Conservation (phyloP, 2,113 vertebrate genomes). For the Bufo bufo region DNA sequence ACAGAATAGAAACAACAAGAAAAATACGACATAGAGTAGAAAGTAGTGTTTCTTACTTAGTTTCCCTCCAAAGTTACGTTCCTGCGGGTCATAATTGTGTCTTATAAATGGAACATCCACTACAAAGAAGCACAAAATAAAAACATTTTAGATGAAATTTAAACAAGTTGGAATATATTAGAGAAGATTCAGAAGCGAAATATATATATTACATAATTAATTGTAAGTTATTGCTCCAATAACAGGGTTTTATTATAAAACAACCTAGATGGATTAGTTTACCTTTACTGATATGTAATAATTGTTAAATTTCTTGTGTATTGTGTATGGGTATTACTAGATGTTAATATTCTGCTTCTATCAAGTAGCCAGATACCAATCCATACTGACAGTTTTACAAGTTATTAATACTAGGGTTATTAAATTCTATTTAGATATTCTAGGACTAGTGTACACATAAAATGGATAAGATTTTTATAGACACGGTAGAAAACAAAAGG, state of each 20-base stretch:
- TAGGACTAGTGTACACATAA: not conserved
- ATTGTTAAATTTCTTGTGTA: not conserved
- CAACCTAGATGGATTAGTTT: not conserved
- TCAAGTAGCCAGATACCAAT: not conserved
- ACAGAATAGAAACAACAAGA: not conserved
- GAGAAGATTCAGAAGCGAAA: not conserved
- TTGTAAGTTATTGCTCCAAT: not conserved
- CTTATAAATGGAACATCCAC: slow-evolving; percentile 72
- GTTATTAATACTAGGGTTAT: not conserved
- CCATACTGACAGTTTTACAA: not conserved
- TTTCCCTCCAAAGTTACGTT: slow-evolving; percentile 36
- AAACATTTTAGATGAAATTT: not conserved
- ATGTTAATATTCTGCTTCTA: not conserved
- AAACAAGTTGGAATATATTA: slow-evolving; percentile 5
- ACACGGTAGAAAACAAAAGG: not conserved
- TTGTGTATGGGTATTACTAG: not conserved
- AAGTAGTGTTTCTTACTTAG: slow-evolving; percentile 11
- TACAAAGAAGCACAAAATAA: slow-evolving; percentile 67
- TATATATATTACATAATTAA: not conserved
- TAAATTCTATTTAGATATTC: not conserved
- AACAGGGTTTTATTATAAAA: not conserved
- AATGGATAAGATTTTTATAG: not conserved
- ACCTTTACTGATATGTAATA: not conserved
- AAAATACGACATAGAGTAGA: not conserved
- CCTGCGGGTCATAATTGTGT: slow-evolving; percentile 62